Evolutionary conservation across 2,113 vertebrate genomes (phyloP).

Genomic region (Burhinus bistriatus): DNA sequence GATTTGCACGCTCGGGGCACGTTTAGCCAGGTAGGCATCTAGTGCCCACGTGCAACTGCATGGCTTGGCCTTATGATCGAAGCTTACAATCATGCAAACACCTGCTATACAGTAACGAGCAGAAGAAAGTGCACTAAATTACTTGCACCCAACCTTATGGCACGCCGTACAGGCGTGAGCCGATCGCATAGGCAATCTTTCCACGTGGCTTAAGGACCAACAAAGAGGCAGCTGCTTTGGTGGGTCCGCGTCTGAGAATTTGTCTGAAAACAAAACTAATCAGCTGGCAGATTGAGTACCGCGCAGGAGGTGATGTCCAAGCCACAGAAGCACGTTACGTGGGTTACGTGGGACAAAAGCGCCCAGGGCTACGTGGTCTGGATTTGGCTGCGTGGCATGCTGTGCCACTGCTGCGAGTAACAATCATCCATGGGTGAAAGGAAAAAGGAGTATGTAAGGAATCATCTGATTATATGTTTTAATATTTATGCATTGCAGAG

Average conservation of each 20-base stretch:
- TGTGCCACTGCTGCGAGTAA: not conserved
- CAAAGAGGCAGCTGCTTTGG: not conserved
- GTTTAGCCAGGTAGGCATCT: not conserved
- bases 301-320: not conserved
- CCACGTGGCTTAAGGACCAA: not conserved
- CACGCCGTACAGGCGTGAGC: accelerated
- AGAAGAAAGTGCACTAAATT: not conserved
- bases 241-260: not conserved
- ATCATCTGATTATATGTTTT: not conserved
- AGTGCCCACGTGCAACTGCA: not conserved
- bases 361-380: not conserved
- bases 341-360: not conserved
- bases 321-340: not conserved
- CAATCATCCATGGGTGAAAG: not conserved
- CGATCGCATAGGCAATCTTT: accelerated
- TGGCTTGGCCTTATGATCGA: not conserved
- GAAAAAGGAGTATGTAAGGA: not conserved
- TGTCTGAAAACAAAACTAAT: not conserved
- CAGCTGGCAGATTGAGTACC: not conserved
- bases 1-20: not conserved
- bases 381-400: not conserved
- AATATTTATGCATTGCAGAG: not conserved
- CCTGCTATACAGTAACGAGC: accelerated
- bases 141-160: not conserved
- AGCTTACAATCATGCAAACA: accelerated